Percentiles rank a stretch among this genome's conserved stretches.
Evolutionary conservation across 2,113 vertebrate genomes (phyloP).

Genomic region (Dromiciops gliroides): DNA sequence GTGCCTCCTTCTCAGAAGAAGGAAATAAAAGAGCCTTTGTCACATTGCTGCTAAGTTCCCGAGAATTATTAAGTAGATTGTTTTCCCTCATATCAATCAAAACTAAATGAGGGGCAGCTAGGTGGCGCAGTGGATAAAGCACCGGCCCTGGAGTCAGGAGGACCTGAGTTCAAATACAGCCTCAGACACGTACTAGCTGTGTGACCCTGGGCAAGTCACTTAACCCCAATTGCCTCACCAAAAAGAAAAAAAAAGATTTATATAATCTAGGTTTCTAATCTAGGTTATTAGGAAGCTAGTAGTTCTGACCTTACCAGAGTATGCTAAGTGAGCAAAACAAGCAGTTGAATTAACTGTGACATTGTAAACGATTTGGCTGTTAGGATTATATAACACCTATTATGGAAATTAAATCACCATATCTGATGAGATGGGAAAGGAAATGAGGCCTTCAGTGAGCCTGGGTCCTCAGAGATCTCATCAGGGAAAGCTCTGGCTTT

Average conservation of each 20-base stretch:
- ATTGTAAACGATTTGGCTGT: slow-evolving; percentile 43
- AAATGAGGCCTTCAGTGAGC: slow-evolving; percentile 16
- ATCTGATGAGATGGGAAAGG: slow-evolving; percentile 27
- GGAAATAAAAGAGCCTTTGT: no score
- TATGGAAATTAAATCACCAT: slow-evolving; percentile 31
- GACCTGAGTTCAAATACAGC: no score
- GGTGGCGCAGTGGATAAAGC: no score
- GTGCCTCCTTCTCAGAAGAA: no score
- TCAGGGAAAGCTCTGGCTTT: neutral
- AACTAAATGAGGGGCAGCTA: neutral
- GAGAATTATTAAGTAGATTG: no score
- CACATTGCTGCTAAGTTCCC: no score
- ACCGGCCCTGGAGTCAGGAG: no score
- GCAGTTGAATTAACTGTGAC: neutral
- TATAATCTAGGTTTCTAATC: slow-evolving; percentile 46
- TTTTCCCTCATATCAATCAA: no score
- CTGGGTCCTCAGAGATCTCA: slow-evolving; percentile 32
- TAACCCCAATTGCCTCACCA: no score
- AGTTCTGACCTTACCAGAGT: slow-evolving; percentile 27
- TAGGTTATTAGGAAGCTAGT: slow-evolving; percentile 22
- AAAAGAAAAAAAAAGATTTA: no score
- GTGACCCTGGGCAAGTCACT: no score
- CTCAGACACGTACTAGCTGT: no score
- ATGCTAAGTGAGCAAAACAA: slow-evolving; percentile 3
- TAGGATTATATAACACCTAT: slow-evolving; percentile 39